Conservation (phyloP, 2,113 vertebrate species). For the Trichechus manatus region DNA sequence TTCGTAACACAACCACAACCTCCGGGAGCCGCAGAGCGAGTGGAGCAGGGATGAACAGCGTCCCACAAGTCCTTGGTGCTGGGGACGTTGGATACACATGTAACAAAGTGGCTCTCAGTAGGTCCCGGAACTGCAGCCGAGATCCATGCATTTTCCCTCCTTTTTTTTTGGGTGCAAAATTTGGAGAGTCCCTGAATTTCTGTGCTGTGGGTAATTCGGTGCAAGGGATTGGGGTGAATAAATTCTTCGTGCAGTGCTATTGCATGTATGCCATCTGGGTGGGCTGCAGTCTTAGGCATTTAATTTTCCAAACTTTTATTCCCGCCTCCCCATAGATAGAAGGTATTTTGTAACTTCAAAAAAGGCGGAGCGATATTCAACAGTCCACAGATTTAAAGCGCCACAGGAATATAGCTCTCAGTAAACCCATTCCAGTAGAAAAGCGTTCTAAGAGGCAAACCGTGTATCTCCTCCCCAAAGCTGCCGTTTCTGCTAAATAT, state of each 20-base stretch:
- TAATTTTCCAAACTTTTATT: conserved; percentile 47
- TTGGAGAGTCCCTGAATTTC: not conserved
- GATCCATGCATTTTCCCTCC: conserved; percentile 48
- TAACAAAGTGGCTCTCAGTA: conserved; percentile 46
- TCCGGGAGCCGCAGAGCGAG: conserved; percentile 38
- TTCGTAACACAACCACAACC: not conserved
- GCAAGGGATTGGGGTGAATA: not conserved
- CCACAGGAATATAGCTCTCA: not conserved
- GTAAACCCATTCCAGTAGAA: not conserved
- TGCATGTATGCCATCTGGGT: not conserved
- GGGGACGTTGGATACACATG: conserved; percentile 81
- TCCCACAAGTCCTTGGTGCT: conserved; percentile 67
- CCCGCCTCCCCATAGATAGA: not conserved
- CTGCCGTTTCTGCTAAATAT: not conserved
- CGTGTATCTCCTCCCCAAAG: not conserved
- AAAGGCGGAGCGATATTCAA: not conserved
- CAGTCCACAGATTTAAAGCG: conserved; percentile 12
- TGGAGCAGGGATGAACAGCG: not conserved
- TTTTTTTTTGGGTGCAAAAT: conserved; percentile 4
- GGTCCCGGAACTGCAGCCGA: not conserved
- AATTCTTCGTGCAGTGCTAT: not conserved
- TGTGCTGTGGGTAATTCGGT: not conserved
- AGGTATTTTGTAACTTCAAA: conserved; percentile 2
- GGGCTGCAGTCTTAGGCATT: not conserved
- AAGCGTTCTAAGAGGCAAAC: not conserved